phyloP scores from a whole-genome alignment of 2,888 invertebrate species.

The Mythimna vitellina region DNA sequence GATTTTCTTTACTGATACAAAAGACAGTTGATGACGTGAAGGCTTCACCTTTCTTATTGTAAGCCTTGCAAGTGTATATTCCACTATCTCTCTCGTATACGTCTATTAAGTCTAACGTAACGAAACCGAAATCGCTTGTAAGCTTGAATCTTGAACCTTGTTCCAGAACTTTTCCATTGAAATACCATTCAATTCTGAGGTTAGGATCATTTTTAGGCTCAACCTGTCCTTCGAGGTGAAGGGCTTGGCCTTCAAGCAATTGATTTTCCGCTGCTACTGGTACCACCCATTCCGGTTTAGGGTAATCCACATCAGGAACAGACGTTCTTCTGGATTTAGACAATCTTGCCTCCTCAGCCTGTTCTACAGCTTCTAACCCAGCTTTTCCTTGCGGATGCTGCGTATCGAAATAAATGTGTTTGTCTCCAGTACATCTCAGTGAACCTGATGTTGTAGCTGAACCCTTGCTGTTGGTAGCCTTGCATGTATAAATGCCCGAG shows the following conservation, averaged over 20 bases:
- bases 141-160: constrained; percentile 97
- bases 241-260: constrained; percentile 95
- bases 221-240: constrained; percentile 98
- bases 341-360: constrained; percentile 95
- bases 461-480: constrained; percentile 96
- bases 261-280: constrained; percentile 95
- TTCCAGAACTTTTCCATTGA: constrained; percentile 96
- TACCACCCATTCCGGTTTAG: constrained; percentile 96
- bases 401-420: constrained; percentile 95
- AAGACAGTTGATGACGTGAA: constrained; percentile 97
- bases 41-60: constrained; percentile 96
- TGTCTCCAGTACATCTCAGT: constrained; percentile 95
- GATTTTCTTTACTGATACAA: constrained; percentile 94
- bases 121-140: constrained; percentile 98
- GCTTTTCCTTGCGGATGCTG: constrained; percentile 98
- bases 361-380: constrained; percentile 96
- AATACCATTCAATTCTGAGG: constrained; percentile 97
- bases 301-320: constrained; percentile 94
- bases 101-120: constrained; percentile 97
- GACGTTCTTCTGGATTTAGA: constrained; percentile 93
- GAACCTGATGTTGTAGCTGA: constrained; percentile 97
- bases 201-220: constrained; percentile 98
- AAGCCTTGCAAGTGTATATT: constrained; percentile 97
- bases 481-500: constrained; percentile 97
- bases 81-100: constrained; percentile 98